Evolutionary conservation across 2,797 vertebrate species (phyloP), one percentile per base, ranked within the genome.

Genomic region (Anolis apletophallus): DNA sequence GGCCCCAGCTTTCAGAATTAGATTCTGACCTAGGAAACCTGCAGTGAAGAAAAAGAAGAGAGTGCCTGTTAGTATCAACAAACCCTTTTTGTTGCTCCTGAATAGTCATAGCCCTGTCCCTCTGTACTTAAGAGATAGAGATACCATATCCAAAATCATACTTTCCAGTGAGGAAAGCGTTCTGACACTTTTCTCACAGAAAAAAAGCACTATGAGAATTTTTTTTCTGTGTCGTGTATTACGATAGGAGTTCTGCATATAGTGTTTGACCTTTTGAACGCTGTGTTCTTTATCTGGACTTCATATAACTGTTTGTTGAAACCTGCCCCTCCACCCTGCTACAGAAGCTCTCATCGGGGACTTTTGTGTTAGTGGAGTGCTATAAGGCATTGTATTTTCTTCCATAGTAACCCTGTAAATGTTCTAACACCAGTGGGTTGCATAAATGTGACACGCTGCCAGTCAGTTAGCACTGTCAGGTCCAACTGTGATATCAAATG

Each of bases 401-500:
- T 95, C 92, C 94, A 87, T 93, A 91, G 95, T 94, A 96, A 95
- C 95, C 77, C 52, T 29, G 84, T 12, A 4, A 84, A 79, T 0
- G 0, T 64, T 81, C 73, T 54, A 32, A 89, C 90, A 90, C 81
- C 89, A 91, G 85, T 46, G 12, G 86, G 88, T 89, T 88, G 86
- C 91, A 83, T 59, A 91, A 86, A 89, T 29, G 90, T 85, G 81
- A 83, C 91, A 95, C 93, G 94, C 88, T 95, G 91, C 89, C 23
- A 87, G 94, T 91, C 89, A 94, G 73, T 96, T 96, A 95, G 92
- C 92, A 64, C 80, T 88, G 80, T 85, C 93, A 88, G 76, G 91
- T 87, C 89, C 92, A 94, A 95, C 93, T 93, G 89, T 92, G n/a
- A n/a, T 97, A 96, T 96, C 95, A 90, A 91, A 90, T 86, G 92